Conservation (phyloP, 2,113 vertebrate genomes). For the Nestor notabilis region DNA sequence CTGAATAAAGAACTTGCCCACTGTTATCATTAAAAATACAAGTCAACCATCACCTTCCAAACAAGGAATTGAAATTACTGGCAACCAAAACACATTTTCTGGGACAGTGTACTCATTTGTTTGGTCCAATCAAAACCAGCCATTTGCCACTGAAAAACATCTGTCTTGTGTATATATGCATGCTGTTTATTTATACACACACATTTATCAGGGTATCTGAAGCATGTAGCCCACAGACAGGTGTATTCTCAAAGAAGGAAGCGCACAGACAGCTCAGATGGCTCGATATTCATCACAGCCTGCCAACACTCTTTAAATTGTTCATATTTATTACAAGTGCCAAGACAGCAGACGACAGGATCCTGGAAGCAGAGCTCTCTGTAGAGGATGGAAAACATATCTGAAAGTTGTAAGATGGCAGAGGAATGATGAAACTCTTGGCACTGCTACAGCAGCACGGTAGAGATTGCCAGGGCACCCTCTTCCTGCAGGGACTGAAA, state of each 20-base stretch:
- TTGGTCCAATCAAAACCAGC: background rate
- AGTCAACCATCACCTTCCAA: background rate
- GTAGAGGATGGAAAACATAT: background rate
- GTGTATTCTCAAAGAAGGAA: background rate
- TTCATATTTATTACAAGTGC: background rate
- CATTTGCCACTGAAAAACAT: constrained; percentile 18
- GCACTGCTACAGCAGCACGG: background rate
- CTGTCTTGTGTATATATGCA: background rate
- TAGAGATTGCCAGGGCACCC: background rate
- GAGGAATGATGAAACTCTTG: background rate
- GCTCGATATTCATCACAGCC: background rate
- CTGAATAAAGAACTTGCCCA: background rate
- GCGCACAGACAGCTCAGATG: background rate
- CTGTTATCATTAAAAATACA: background rate
- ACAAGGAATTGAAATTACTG: background rate
- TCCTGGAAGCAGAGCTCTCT: background rate
- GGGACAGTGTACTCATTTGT: background rate
- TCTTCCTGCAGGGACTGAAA: background rate
- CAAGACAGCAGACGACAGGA: background rate
- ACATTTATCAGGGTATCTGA: background rate
- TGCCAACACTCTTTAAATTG: background rate
- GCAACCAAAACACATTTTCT: background rate
- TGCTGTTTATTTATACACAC: constrained; percentile 21
- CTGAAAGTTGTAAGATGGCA: background rate
- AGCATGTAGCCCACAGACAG: constrained; percentile 17